phyloP scores from a whole-genome alignment of 2,888 invertebrate species.

The Phaedon cochleariae region DNA sequence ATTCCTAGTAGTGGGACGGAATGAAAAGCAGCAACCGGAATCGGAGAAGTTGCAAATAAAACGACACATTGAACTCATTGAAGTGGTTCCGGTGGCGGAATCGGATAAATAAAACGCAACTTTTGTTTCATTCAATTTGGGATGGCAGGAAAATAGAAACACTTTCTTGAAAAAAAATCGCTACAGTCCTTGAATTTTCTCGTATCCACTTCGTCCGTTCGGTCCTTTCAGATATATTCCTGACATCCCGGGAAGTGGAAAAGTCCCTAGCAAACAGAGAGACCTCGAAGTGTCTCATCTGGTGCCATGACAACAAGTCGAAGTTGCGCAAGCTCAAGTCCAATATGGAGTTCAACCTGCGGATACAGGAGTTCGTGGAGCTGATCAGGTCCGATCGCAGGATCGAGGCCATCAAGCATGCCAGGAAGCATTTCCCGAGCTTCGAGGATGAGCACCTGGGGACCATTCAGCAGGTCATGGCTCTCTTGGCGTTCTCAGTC shows the following conservation, averaged over 20 bases:
- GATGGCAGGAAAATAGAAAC: no score
- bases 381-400: constrained; percentile 86
- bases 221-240: constrained; percentile 74
- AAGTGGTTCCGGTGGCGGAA: no score
- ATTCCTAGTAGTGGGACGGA: no score
- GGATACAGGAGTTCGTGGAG: constrained; percentile 95
- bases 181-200: no score
- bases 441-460: constrained; percentile 87
- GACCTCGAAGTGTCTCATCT: constrained; percentile 87
- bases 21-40: no score
- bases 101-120: no score
- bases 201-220: no score
- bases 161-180: no score
- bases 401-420: constrained; percentile 93
- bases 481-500: constrained; percentile 90
- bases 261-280: constrained; percentile 82
- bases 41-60: no score
- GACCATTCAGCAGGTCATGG: constrained; percentile 95
- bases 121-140: no score
- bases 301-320: constrained; percentile 97
- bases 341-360: constrained; percentile 92
- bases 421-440: constrained; percentile 88
- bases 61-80: no score
- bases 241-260: constrained; percentile 86
- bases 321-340: constrained; percentile 94